Evolutionary conservation across 2,888 invertebrate species (phyloP).

Genomic region (Drosophila recens): DNA sequence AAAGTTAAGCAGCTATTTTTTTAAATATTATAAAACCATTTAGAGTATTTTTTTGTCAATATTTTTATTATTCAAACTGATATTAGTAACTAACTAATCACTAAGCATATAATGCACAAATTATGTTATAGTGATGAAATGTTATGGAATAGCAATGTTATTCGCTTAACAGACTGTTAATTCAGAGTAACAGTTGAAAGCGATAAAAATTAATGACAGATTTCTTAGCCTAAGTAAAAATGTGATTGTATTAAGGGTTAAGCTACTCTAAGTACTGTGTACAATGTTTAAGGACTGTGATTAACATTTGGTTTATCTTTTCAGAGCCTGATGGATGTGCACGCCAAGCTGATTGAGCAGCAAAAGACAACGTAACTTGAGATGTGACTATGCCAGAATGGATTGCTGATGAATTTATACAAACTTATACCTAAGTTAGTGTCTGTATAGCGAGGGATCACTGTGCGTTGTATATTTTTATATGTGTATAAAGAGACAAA

Average conservation of each 20-base stretch:
- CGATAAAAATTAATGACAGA: neutral
- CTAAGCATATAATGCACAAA: neutral
- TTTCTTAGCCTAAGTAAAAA: neutral
- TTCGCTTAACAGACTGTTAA: slow-evolving; percentile 8
- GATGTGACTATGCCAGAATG: neutral
- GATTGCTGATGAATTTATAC: slow-evolving; percentile 1
- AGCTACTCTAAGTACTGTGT: slow-evolving; percentile 9
- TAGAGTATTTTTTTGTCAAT: neutral
- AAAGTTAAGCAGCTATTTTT: neutral
- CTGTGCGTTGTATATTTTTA: slow-evolving; percentile 20
- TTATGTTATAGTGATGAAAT: neutral
- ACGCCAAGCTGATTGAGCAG: slow-evolving; percentile 91
- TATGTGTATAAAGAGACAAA: neutral
- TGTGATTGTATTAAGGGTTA: neutral
- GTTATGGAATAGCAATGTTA: neutral
- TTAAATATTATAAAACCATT: neutral
- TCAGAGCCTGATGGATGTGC: slow-evolving; percentile 93
- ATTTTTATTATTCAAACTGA: neutral
- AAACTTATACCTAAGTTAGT: slow-evolving; percentile 11
- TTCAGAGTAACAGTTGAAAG: slow-evolving; percentile 11
- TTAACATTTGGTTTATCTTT: slow-evolving; percentile 23
- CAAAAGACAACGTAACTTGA: slow-evolving; percentile 27
- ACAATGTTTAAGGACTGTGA: neutral
- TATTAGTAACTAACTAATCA: neutral
- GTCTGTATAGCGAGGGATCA: neutral